Base-by-base conservation (phyloP, 2,888 invertebrate species). In the Microctonus hyperodae region DNA sequence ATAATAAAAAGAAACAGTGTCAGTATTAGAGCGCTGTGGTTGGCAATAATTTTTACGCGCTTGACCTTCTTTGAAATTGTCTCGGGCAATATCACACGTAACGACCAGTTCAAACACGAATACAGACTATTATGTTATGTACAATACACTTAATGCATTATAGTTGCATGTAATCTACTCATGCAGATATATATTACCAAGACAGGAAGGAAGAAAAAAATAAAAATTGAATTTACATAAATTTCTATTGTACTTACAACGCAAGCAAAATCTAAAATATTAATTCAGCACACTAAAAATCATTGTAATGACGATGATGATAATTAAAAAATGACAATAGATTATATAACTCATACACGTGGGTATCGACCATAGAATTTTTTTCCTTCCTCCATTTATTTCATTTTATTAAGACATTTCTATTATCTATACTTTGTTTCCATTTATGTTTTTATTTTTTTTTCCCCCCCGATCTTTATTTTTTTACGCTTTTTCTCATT, bases 21-120 rank as follows among this genome's bases (percentile, higher is more conserved):
- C 20, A 37, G 51, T 22, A 48, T 31, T 28, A 11, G 20, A 60
- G 37, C 28, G 25, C 31, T 60, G 59, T 50, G 58, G 65, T 44
- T 66, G 48, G 37, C 56, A 55, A 61, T 66, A 66, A 60, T 62
- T 66, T 66, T 66, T 50, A 48, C 60, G 67, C 40, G 64, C 56
- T 61, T 64, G 66, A 72, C 71, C 61, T 61, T 65, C 63, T 70
- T 68, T 55, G 22, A 64, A 61, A 61, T 56, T 40, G 62, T 62
- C 65, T 61, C 61, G 63, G 53, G 70, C 65, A 70, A 73, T 70
- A 72, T 70, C 60, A 56, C 67, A 63, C 56, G 57, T 70, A 69
- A 70, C 69, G 63, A 70, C 67, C 58, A 53, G 59, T 65, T 59
- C 33, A 33, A 61, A 44, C 31, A 37, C 16, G 33, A 40, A 57